Percentiles rank a stretch among this genome's conserved stretches.
These are phyloP conservation scores for Catostomus latipinnis DNA, from an alignment of 2,797 vertebrate genomes.

Conservation along the genomic window DNA sequence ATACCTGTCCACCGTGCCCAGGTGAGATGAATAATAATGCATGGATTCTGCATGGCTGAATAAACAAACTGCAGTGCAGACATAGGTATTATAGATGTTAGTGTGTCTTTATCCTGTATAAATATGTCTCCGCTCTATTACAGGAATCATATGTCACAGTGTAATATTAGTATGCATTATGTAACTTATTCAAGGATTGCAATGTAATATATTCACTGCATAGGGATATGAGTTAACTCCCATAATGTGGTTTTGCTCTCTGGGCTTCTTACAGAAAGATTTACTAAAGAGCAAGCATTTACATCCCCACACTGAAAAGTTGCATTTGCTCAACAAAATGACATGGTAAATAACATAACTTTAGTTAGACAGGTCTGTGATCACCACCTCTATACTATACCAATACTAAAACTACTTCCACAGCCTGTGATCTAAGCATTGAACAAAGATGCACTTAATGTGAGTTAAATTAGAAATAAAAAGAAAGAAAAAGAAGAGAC, in stretches of 20 bases:
- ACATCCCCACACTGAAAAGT: not conserved
- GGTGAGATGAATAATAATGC: conserved; percentile 75
- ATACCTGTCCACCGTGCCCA: conserved; percentile 97
- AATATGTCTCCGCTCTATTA: not conserved
- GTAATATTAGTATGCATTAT: conserved; percentile 1
- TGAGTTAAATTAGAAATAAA: conserved; percentile 26
- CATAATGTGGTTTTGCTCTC: conserved; percentile 1
- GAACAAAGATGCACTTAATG: conserved; percentile 52
- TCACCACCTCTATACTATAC: too few species aligned
- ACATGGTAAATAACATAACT: not conserved
- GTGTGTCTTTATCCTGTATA: conserved; percentile 6
- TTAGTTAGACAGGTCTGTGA: not conserved
- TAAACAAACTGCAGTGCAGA: not conserved
- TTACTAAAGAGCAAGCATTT: not conserved
- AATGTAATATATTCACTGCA: not conserved
- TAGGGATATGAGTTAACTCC: not conserved
- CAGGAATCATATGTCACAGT: too few species aligned
- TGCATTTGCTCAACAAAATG: not conserved
- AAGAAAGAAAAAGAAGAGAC: conserved; percentile 1
- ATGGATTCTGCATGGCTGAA: not conserved
- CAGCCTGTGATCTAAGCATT: conserved; percentile 45
- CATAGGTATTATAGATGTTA: not conserved
- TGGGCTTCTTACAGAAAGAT: not conserved
- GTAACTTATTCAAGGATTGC: not conserved
- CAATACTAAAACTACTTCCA: not conserved